Conservation (phyloP, 2,797 vertebrate species). For the Acanthopagrus latus region DNA sequence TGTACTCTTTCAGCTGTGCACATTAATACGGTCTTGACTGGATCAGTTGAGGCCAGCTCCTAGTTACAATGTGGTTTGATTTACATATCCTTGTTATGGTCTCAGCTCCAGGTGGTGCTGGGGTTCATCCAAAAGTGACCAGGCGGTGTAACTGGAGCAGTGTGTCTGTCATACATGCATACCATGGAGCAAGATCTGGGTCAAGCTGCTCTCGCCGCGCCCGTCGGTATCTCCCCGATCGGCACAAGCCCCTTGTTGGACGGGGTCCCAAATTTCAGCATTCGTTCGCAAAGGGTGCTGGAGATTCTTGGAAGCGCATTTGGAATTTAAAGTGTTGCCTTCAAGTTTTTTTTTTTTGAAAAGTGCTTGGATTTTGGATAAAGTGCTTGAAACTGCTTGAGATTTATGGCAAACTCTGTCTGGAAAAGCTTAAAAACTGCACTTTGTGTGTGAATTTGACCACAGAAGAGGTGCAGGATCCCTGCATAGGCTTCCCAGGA, state of each 20-base stretch:
- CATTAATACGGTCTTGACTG: neutral
- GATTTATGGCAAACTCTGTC: no score
- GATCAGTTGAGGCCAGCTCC: neutral
- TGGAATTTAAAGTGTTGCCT: no score
- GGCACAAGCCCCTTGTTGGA: conserved; percentile 3
- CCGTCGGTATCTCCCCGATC: conserved; percentile 22
- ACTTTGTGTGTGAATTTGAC: no score
- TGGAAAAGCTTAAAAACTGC: no score
- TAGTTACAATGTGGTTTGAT: neutral
- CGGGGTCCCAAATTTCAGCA: neutral
- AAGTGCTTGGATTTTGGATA: no score
- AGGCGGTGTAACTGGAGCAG: conserved; percentile 39
- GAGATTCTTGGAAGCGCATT: no score
- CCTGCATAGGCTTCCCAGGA: neutral
- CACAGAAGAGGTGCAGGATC: no score
- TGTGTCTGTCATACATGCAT: conserved; percentile 26
- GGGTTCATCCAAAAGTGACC: conserved; percentile 23
- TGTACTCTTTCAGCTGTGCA: neutral
- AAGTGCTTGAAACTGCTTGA: no score
- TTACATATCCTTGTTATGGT: conserved; percentile 1
- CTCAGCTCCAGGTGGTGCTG: conserved; percentile 7
- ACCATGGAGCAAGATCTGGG: conserved; percentile 33
- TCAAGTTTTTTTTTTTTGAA: no score
- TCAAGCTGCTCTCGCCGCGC: conserved; percentile 54
- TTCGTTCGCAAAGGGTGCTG: no score